Percentiles rank a stretch among this genome's conserved stretches.
Conservation (phyloP, 2,888 invertebrate species). For the Automeris io region DNA sequence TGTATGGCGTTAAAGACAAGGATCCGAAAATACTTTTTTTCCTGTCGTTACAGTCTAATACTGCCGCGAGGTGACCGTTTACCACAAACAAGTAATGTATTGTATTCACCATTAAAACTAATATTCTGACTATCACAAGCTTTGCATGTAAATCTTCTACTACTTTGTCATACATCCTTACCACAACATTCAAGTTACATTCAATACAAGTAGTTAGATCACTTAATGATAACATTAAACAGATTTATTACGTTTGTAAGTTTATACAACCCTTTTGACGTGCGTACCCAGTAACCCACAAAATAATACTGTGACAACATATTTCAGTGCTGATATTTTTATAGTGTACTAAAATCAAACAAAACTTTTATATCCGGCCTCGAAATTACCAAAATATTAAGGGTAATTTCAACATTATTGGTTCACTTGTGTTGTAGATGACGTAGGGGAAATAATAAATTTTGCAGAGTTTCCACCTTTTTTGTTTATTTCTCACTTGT, state of each 20-base stretch:
- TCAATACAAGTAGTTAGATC: slow-evolving; percentile 3
- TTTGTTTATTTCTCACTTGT: no score
- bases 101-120: slow-evolving; percentile 9
- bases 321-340: slow-evolving; percentile 26
- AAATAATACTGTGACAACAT: slow-evolving; percentile 49
- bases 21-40: background rate
- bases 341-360: no score
- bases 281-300: slow-evolving; percentile 42
- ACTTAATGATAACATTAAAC: slow-evolving; percentile 3
- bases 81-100: no score
- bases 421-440: no score
- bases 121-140: slow-evolving; percentile 1
- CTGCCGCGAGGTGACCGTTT: no score
- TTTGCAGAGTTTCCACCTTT: no score
- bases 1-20: background rate
- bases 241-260: slow-evolving; percentile 5
- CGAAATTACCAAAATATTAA: slow-evolving; percentile 15
- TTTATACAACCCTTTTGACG: slow-evolving; percentile 18
- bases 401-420: slow-evolving; percentile 13
- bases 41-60: background rate
- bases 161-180: slow-evolving; percentile 6
- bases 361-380: slow-evolving; percentile 20
- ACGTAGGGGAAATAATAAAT: no score
- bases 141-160: slow-evolving; percentile 5
- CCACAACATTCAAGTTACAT: slow-evolving; percentile 3